Evolutionary conservation across 2,797 vertebrate species (phyloP), one percentile per base, ranked within the genome.

Genomic region (Esox masquinongy): DNA sequence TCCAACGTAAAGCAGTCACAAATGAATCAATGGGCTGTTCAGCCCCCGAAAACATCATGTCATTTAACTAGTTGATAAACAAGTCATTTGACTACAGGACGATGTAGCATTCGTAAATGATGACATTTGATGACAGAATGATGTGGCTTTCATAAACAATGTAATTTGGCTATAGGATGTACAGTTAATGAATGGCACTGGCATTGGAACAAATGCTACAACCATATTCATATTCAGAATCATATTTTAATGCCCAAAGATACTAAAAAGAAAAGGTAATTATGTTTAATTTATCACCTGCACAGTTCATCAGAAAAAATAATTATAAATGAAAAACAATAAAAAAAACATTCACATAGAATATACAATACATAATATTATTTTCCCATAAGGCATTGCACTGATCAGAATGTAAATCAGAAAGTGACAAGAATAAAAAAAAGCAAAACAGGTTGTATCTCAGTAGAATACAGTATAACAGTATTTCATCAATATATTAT

Each of bases 191-290:
- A 39, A 39, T 39, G 36, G 36, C 36, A 39, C 36, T 5, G 36
- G 4, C 2, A 39, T 1, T 39, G 64, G 16, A 8, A 67, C 43
- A 9, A 19, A 17, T 39, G 43, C 4, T 69, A 16, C 51, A 36
- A 56, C 0, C 50, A 74, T 70, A 64, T 53, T 17, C 24, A 51
- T 8, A 70, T 49, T 74, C 67, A 74, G 68, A 74, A 0, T 49
- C 15, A 51, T 80, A 16, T 75, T 92, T 91, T 89, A 92, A 87
- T 93, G 82, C 63, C 74, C 76, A 81, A 50, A 78, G 73, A 90
- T 59, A 66, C 36, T 3, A 47, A 47, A 31, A 77, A 68, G 72
- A 80, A 75, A 64, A 31, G 68, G 67, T 78, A 77, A 19, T 80
- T 5, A 24, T 26, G 5, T 16, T 16, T 8, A 2, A 74, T 51